A percentile compares a stretch with the other conserved stretches of the same genome.
These are phyloP conservation scores for Coleophora deauratella DNA, from an alignment of 2,888 invertebrate genomes.

Conservation along the genomic window DNA sequence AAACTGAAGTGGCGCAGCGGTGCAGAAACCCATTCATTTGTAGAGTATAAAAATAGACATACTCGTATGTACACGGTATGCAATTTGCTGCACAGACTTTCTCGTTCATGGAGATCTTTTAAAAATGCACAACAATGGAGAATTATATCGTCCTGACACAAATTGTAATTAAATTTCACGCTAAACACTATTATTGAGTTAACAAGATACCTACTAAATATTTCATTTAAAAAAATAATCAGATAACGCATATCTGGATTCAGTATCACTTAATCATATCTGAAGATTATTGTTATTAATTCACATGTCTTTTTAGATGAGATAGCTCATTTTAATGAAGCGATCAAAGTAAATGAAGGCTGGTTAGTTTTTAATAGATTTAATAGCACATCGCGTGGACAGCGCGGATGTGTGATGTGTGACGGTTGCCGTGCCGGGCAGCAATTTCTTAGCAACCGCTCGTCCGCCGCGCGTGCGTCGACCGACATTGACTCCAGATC, in stretches of 20 bases:
- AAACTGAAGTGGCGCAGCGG: too few species aligned
- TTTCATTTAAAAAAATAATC: too few species aligned
- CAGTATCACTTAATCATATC: background rate
- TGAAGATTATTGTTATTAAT: background rate
- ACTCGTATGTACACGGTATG: too few species aligned
- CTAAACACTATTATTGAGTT: too few species aligned
- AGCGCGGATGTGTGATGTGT: slow-evolving; percentile 6
- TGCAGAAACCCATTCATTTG: too few species aligned
- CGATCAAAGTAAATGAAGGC: slow-evolving; percentile 4
- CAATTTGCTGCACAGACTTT: too few species aligned
- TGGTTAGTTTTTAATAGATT: slow-evolving; percentile 11
- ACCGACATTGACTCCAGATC: slow-evolving; percentile 41
- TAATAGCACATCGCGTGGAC: slow-evolving; percentile 12
- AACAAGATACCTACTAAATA: too few species aligned
- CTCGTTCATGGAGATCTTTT: too few species aligned
- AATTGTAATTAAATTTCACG: too few species aligned
- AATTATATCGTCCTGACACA: background rate
- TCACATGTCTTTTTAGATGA: background rate
- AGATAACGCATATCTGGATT: too few species aligned
- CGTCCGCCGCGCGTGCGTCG: slow-evolving; percentile 23
- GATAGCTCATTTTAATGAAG: slow-evolving; percentile 9
- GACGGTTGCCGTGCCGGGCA: slow-evolving; percentile 9
- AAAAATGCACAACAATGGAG: too few species aligned
- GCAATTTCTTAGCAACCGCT: slow-evolving; percentile 18
- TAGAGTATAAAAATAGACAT: too few species aligned